phyloP scores from a whole-genome alignment of 2,888 invertebrate species.

The Choreutis nemorana region DNA sequence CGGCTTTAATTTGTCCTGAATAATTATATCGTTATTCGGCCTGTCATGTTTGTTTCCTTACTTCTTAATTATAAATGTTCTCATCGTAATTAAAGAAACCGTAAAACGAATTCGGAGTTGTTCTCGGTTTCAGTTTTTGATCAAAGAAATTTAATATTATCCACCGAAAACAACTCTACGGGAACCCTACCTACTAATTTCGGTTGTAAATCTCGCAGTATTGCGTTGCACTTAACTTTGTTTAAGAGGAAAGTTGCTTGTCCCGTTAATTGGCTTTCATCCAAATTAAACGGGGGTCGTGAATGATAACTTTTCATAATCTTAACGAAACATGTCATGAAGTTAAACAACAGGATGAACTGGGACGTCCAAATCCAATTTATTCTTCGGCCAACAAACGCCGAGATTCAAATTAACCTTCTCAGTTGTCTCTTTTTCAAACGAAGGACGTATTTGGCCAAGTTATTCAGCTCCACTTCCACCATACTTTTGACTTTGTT shows the following conservation, averaged over 20 bases:
- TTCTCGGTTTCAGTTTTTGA: constrained; percentile 1
- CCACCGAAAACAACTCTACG: too few species aligned
- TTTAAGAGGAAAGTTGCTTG: constrained; percentile 23
- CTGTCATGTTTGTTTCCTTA: constrained; percentile 17
- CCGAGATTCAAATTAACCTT: constrained; percentile 54
- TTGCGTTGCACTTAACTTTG: constrained; percentile 41
- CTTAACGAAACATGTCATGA: constrained; percentile 48
- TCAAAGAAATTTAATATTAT: constrained; percentile 3
- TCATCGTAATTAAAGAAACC: neutral
- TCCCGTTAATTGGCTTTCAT: constrained; percentile 50
- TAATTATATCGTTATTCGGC: constrained; percentile 55
- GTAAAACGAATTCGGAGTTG: neutral
- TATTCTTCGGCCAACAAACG: constrained; percentile 49
- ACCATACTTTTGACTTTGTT: too few species aligned
- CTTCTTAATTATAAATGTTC: neutral
- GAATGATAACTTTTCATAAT: constrained; percentile 57
- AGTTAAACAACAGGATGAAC: constrained; percentile 57
- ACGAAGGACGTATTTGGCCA: constrained; percentile 25
- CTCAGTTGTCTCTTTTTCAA: constrained; percentile 8
- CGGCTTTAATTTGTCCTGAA: constrained; percentile 45
- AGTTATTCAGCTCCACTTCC: constrained; percentile 26
- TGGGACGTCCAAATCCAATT: constrained; percentile 58
- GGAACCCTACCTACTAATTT: too few species aligned
- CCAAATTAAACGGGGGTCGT: constrained; percentile 41
- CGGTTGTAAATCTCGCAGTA: constrained; percentile 43